Percentiles rank a stretch among this genome's conserved stretches.
Evolutionary conservation across 1,140 invertebrate species (phyloP).

Genomic region (Condylostylus longicornis): DNA sequence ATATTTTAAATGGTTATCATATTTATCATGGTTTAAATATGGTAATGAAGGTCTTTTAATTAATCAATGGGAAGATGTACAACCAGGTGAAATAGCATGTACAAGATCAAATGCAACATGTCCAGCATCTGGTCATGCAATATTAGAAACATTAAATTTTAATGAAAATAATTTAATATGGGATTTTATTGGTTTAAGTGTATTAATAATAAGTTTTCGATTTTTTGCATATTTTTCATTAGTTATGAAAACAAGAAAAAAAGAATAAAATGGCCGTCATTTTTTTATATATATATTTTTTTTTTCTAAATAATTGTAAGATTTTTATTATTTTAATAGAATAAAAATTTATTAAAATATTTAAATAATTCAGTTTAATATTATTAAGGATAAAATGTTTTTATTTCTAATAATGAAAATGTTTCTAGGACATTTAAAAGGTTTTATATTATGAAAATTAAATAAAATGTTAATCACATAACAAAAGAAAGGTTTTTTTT

Average conservation of each 20-base stretch:
- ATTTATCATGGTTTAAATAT: constrained; percentile 91
- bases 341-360: too few relatives aligned
- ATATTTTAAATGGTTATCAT: constrained; percentile 82
- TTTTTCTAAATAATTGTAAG: not conserved
- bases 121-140: constrained; percentile 54
- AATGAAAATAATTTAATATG: constrained; percentile 54
- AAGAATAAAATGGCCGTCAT: constrained; percentile 20
- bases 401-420: too few relatives aligned
- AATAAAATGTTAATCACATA: too few relatives aligned
- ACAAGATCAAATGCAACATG: constrained; percentile 56
- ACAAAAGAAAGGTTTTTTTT: too few relatives aligned
- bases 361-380: too few relatives aligned
- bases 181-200: constrained; percentile 53
- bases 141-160: constrained; percentile 68
- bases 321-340: too few relatives aligned
- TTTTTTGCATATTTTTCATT: constrained; percentile 60
- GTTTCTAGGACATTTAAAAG: too few relatives aligned
- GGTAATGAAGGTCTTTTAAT: constrained; percentile 85
- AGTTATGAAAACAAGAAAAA: constrained; percentile 41
- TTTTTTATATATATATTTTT: not conserved
- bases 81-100: constrained; percentile 47
- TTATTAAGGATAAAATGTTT: too few relatives aligned
- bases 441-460: too few relatives aligned
- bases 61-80: constrained; percentile 77
- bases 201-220: constrained; percentile 61